phyloP scores from a whole-genome alignment of 2,888 invertebrate species.

The Heliconius erato region DNA sequence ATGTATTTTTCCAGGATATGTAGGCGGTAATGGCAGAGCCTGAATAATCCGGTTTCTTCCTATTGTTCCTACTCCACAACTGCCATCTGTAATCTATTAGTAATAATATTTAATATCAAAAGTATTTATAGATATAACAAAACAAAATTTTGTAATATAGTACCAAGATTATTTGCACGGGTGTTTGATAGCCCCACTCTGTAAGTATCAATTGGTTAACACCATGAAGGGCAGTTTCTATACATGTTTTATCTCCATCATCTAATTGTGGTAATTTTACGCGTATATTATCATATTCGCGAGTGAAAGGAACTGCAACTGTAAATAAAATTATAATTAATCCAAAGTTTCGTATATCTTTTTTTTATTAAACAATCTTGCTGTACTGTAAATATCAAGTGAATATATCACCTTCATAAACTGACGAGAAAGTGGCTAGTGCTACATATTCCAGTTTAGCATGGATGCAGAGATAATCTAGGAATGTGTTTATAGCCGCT shows the following conservation, averaged over 20 bases:
- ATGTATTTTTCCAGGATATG: slow-evolving; percentile 93
- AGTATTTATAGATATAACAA: background rate
- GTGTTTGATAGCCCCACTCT: slow-evolving; percentile 96
- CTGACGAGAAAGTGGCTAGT: slow-evolving; percentile 76
- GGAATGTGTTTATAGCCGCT: slow-evolving; percentile 75
- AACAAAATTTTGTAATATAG: background rate
- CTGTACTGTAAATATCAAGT: background rate
- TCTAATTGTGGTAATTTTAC: slow-evolving; percentile 91
- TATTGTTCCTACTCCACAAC: slow-evolving; percentile 74
- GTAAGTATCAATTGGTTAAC: slow-evolving; percentile 92
- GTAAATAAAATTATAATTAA: background rate
- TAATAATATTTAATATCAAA: background rate
- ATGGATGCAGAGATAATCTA: slow-evolving; percentile 76
- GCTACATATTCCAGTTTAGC: slow-evolving; percentile 80
- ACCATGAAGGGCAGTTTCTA: slow-evolving; percentile 92
- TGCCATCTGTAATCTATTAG: slow-evolving; percentile 79
- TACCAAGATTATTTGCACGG: slow-evolving; percentile 89
- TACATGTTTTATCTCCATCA: slow-evolving; percentile 94
- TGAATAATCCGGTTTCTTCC: slow-evolving; percentile 76
- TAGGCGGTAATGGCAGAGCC: slow-evolving; percentile 90
- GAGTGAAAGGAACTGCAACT: slow-evolving; percentile 93
- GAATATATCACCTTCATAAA: slow-evolving; percentile 71
- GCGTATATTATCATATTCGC: slow-evolving; percentile 93
- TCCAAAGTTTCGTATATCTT: background rate
- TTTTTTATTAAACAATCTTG: background rate